These are phyloP conservation scores for Pyrochroa serraticornis DNA, from an alignment of 2,888 invertebrate genomes.

Conservation along the genomic window DNA sequence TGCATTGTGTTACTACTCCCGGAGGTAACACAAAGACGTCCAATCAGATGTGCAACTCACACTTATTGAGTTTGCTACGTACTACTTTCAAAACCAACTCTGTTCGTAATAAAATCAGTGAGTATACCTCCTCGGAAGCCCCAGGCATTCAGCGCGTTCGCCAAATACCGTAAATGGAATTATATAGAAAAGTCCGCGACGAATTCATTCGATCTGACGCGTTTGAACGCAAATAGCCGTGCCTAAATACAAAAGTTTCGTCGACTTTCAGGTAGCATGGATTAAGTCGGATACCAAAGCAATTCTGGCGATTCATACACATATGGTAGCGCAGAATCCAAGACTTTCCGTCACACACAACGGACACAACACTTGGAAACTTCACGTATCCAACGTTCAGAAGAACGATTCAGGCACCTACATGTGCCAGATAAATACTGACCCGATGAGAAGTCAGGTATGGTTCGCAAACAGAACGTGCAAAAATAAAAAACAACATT, in stretches of 20 bases:
- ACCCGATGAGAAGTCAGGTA: constrained; percentile 89
- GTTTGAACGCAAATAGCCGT: constrained; percentile 42
- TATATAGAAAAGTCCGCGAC: constrained; percentile 40
- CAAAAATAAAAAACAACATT: constrained; percentile 10
- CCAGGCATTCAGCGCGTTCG: constrained; percentile 41
- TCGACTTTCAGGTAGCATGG: constrained; percentile 80
- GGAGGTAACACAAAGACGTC: constrained; percentile 58
- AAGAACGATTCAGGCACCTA: constrained; percentile 91
- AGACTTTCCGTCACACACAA: constrained; percentile 88
- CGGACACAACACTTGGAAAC: constrained; percentile 92
- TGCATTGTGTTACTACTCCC: constrained; percentile 55
- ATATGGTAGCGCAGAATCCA: constrained; percentile 87
- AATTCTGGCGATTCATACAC: constrained; percentile 86
- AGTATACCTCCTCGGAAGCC: constrained; percentile 46
- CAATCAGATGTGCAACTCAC: constrained; percentile 59
- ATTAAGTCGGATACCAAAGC: constrained; percentile 90
- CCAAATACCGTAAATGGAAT: constrained; percentile 51
- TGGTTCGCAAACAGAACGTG: constrained; percentile 42
- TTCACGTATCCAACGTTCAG: constrained; percentile 88
- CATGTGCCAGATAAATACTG: constrained; percentile 94
- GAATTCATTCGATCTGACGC: constrained; percentile 35
- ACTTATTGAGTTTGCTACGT: constrained; percentile 58
- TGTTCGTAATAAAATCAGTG: constrained; percentile 54
- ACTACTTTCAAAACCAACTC: constrained; percentile 53
- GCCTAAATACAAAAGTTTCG: constrained; percentile 25